Evolutionary conservation across 2,797 vertebrate genomes (phyloP).

Genomic region (Ptychobarbus kaznakovi): DNA sequence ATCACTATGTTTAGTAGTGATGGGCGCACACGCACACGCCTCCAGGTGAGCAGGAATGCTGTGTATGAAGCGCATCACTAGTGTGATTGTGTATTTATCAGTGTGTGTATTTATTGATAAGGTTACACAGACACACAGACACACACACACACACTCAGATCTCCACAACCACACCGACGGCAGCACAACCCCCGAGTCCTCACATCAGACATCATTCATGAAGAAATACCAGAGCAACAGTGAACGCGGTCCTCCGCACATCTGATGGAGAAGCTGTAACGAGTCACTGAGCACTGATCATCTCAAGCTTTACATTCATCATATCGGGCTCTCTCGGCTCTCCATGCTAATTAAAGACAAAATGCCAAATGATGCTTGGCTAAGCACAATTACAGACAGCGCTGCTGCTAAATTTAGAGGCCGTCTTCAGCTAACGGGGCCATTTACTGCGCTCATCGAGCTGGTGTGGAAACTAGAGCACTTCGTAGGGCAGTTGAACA

Average conservation of each 20-base stretch:
- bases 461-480: slow-evolving; percentile 62
- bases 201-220: too few relatives aligned
- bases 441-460: slow-evolving; percentile 61
- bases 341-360: slow-evolving; percentile 68
- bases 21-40: background rate
- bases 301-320: slow-evolving; percentile 60
- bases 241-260: too few relatives aligned
- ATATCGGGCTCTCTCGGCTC: slow-evolving; percentile 60
- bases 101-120: too few relatives aligned
- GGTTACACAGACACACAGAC: too few relatives aligned
- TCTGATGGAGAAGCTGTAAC: too few relatives aligned
- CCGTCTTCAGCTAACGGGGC: slow-evolving; percentile 63
- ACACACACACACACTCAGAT: background rate
- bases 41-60: background rate
- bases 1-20: background rate
- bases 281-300: too few relatives aligned
- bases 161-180: too few relatives aligned
- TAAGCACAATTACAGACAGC: slow-evolving; percentile 70
- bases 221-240: too few relatives aligned
- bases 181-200: too few relatives aligned
- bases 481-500: slow-evolving; percentile 63
- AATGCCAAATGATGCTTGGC: slow-evolving; percentile 72
- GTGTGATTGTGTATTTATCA: too few relatives aligned
- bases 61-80: background rate
- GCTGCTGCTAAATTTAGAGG: slow-evolving; percentile 68